A percentile compares a stretch with the other conserved stretches of the same genome.
These are phyloP conservation scores for Leucophenga maculata DNA, from an alignment of 2,888 invertebrate species.

Conservation along the genomic window DNA sequence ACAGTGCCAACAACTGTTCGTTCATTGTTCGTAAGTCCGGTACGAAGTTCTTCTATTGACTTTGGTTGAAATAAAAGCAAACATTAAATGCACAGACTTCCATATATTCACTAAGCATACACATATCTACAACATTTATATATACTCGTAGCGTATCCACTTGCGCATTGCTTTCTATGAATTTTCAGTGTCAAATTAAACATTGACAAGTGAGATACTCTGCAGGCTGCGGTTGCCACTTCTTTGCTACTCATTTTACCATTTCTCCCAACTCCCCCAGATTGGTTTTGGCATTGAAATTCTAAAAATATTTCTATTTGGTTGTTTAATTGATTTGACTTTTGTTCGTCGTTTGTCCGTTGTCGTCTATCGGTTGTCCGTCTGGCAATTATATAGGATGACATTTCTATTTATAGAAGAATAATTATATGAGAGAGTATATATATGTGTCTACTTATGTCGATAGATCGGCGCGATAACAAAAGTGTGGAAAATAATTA, in stretches of 20 bases:
- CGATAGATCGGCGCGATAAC: background rate
- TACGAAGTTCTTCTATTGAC: too few relatives aligned
- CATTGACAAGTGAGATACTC: background rate
- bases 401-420: conserved; percentile 1
- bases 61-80: too few relatives aligned
- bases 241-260: background rate
- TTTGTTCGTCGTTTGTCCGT: background rate
- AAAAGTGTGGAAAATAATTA: too few relatives aligned
- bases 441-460: too few relatives aligned
- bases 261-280: background rate
- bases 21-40: too few relatives aligned
- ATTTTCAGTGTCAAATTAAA: conserved; percentile 11
- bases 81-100: too few relatives aligned
- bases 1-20: too few relatives aligned
- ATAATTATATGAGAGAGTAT: too few relatives aligned
- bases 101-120: too few relatives aligned
- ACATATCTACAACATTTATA: too few relatives aligned
- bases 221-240: background rate
- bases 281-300: background rate
- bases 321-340: background rate
- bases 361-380: background rate
- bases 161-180: background rate
- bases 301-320: background rate
- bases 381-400: conserved; percentile 2
- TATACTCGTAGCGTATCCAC: too few relatives aligned